phyloP scores from a whole-genome alignment of 1,140 invertebrate genomes.

The Lordiphosa mommai region DNA sequence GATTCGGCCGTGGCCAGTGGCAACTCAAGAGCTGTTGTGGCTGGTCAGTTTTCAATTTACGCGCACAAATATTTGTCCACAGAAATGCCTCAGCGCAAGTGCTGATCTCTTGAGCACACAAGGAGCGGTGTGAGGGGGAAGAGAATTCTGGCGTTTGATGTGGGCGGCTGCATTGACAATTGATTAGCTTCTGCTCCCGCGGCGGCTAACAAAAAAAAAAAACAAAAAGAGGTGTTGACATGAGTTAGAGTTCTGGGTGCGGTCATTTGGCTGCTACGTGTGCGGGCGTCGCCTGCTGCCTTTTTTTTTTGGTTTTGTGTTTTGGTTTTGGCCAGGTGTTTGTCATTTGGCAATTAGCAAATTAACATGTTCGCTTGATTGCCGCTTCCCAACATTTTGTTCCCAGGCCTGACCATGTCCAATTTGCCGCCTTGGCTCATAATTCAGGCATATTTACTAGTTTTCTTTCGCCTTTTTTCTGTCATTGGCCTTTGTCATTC shows the following conservation, averaged over 20 bases:
- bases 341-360: conserved; percentile 63
- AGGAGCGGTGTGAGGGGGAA: background rate
- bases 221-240: conserved; percentile 55
- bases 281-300: conserved; percentile 50
- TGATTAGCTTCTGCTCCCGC: conserved; percentile 51
- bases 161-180: conserved; percentile 74
- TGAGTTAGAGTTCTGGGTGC: conserved; percentile 23
- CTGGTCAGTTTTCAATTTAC: conserved; percentile 75
- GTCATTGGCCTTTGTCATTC: conserved; percentile 41
- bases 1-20: conserved; percentile 26
- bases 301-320: conserved; percentile 56
- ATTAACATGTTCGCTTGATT: conserved; percentile 34
- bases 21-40: conserved; percentile 67
- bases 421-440: conserved; percentile 59
- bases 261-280: conserved; percentile 27
- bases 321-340: conserved; percentile 9
- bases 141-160: conserved; percentile 55
- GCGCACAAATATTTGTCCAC: conserved; percentile 73
- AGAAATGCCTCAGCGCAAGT: conserved; percentile 72
- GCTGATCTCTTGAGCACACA: conserved; percentile 70
- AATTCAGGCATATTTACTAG: conserved; percentile 72
- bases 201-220: conserved; percentile 25
- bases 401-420: conserved; percentile 69
- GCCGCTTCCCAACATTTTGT: conserved; percentile 3
- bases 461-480: conserved; percentile 20